Conservation (phyloP, 2,797 vertebrate species). For the Onychomys leucogaster region DNA sequence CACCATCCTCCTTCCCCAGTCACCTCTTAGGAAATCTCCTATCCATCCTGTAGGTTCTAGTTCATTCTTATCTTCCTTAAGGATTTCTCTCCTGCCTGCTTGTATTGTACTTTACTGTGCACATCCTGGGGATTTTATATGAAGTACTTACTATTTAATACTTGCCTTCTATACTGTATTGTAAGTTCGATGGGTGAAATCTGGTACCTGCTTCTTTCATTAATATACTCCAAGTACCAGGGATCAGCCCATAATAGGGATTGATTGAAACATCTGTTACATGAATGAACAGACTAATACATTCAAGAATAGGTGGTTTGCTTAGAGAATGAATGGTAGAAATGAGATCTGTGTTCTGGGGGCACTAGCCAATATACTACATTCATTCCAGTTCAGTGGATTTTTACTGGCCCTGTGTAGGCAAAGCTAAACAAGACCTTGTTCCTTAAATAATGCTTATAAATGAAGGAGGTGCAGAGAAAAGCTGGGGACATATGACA, state of each 20-base stretch:
- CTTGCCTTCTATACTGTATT: background rate
- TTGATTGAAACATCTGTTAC: background rate
- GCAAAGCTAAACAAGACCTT: background rate
- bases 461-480: background rate
- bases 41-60: background rate
- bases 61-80: background rate
- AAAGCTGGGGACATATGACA: background rate
- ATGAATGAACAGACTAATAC: slow-evolving; percentile 15
- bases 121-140: background rate
- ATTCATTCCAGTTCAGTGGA: background rate
- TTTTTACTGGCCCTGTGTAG: background rate
- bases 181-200: background rate
- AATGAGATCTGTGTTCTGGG: background rate
- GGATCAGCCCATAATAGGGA: background rate
- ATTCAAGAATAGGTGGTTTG: background rate
- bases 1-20: no score
- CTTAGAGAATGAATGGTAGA: background rate
- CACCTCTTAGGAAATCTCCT: background rate
- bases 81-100: background rate
- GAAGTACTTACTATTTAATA: slow-evolving; percentile 18
- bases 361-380: background rate
- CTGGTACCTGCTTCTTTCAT: background rate
- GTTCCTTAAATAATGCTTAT: background rate
- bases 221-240: background rate
- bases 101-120: background rate